Base-by-base conservation (phyloP, 2,888 invertebrate genomes). In the Hypomecis punctinalis region DNA sequence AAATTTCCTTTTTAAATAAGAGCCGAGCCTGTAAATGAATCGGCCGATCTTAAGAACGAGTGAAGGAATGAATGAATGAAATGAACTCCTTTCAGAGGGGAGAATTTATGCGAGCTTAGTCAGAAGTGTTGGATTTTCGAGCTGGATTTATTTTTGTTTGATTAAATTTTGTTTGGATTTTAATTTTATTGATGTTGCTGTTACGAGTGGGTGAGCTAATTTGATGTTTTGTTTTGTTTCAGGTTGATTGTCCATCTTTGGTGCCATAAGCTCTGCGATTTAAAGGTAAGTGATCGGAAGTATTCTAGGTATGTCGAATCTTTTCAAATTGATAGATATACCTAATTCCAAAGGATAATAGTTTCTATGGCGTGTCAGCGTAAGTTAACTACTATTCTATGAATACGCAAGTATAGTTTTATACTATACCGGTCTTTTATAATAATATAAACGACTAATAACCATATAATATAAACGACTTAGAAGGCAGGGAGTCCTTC, bases 1-100 rank as follows among this genome's bases (percentile, higher is more conserved):
- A 72, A 70, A 71, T 66, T 72, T 73, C 80, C 79, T 80, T 81
- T 80, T 81, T 79, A 80, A 79, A 81, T 79, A 77, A 76, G 73
- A 70, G 73, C 73, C 77, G 77, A 74, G 79, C 69, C 73, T 72
- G 76, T 78, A 75, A 80, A 80, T 80, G 81, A 79, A 80, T 79
- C 80, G 78, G 69, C 69, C 66, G 74, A 73, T 76, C 75, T 69
- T 65, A 61, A 68, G 70, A 65, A 66, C 61, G 67, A 63, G 72
- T 47, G 57, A 63, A 59, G 65, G 68, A 67, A 70, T 61, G 61
- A 61, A 66, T 39, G 66, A 46, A 46, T 57, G 61, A 49, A 58
- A 54, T 52, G 49, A 65, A 66, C 63, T 57, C 66, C 58, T 68
- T 72, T 68, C 66, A 69, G 42, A 49, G 63, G 60, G 47, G 46